Percentiles rank a stretch among this genome's conserved stretches.
These are phyloP conservation scores for Jaculus jaculus DNA, from an alignment of 2,113 vertebrate species.

Conservation along the genomic window DNA sequence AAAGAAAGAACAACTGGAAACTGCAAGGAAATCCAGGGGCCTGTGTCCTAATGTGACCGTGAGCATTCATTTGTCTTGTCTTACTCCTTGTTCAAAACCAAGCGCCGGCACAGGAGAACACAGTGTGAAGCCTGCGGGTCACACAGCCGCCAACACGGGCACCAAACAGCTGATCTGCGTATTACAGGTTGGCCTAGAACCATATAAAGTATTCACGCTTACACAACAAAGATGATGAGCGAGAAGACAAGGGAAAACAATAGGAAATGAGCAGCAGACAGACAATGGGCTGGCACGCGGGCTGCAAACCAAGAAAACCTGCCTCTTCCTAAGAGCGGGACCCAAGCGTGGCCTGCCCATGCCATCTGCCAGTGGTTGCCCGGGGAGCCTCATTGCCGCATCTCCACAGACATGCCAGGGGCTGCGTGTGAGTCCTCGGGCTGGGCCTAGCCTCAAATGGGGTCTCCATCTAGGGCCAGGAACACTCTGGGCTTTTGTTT, in stretches of 20 bases:
- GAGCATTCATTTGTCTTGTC: background rate
- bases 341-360: accelerated
- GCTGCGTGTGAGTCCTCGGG: accelerated
- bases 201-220: background rate
- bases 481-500: background rate
- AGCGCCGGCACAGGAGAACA: background rate
- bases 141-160: background rate
- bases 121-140: accelerated
- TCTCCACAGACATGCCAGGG: accelerated
- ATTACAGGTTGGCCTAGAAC: background rate
- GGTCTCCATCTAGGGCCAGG: background rate
- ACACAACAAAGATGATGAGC: background rate
- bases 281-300: background rate
- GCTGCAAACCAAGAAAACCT: background rate
- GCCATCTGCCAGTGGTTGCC: too few relatives aligned
- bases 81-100: background rate
- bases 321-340: accelerated
- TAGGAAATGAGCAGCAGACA: background rate
- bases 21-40: background rate
- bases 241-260: background rate
- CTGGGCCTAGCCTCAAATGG: background rate
- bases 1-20: background rate
- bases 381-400: background rate
- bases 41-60: background rate
- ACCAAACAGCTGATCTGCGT: background rate